Evolutionary conservation across 2,113 vertebrate genomes (phyloP).

Genomic region (Bos indicus): DNA sequence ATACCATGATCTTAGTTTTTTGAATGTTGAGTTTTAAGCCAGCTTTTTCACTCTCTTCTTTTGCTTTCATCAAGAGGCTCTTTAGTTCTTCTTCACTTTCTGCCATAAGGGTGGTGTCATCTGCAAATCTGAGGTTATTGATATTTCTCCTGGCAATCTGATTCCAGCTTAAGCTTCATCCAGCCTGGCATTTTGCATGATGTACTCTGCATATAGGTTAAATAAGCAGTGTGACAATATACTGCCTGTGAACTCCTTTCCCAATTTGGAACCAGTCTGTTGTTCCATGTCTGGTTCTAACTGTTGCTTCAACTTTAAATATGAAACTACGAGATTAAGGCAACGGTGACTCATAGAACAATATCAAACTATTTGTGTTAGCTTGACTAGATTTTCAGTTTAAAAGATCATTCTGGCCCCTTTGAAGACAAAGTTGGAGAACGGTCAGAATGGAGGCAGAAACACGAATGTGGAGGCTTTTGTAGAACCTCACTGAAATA

Average conservation of each 20-base stretch:
- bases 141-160: not conserved
- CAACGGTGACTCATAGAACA: not conserved
- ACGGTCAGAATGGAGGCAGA: not conserved
- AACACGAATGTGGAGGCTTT: not conserved
- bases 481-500: not conserved
- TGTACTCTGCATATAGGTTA: not conserved
- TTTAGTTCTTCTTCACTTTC: not conserved
- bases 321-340: not conserved
- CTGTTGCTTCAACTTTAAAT: not conserved
- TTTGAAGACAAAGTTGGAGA: not conserved
- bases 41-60: not conserved
- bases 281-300: not conserved
- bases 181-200: not conserved
- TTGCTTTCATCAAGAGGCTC: not conserved
- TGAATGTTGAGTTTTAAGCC: not conserved
- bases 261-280: not conserved
- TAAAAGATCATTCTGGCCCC: not conserved
- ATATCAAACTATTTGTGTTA: not conserved
- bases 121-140: not conserved
- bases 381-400: not conserved
- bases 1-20: not conserved
- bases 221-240: not conserved
- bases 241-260: not conserved
- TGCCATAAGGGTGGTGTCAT: not conserved
- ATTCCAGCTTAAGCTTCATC: not conserved